Conservation (phyloP, 2,888 invertebrate species). For the Sipha maydis region DNA sequence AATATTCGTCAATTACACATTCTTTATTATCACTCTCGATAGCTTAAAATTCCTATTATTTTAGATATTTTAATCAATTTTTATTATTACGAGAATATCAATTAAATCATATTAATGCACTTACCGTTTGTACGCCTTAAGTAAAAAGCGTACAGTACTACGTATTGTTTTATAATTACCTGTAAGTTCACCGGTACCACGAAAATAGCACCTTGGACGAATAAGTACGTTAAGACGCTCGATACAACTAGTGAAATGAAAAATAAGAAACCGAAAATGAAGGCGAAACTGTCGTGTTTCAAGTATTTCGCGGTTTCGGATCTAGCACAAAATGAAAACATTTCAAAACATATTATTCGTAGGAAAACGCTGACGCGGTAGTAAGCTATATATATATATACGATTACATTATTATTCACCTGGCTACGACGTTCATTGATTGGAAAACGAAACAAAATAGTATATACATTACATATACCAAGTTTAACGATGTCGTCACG, state of each 20-base stretch:
- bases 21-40: too few relatives aligned
- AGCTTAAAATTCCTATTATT: too few relatives aligned
- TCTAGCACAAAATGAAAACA: neutral
- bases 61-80: too few relatives aligned
- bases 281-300: constrained; percentile 46
- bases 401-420: neutral
- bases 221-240: constrained; percentile 21
- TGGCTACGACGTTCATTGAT: constrained; percentile 38
- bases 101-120: too few relatives aligned
- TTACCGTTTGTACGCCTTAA: too few relatives aligned
- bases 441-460: constrained; percentile 13
- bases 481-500: constrained; percentile 25
- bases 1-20: too few relatives aligned
- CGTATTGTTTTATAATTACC: constrained; percentile 1
- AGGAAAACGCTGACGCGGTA: neutral
- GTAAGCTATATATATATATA: neutral
- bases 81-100: too few relatives aligned
- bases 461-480: constrained; percentile 38
- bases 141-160: too few relatives aligned
- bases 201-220: constrained; percentile 36
- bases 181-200: neutral
- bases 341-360: too few relatives aligned
- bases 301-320: constrained; percentile 49
- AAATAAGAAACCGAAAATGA: constrained; percentile 26
- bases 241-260: constrained; percentile 26